Percentiles rank a stretch among this genome's conserved stretches.
phyloP scores from a whole-genome alignment of 2,113 vertebrate species.

The Rattus norvegicus region DNA sequence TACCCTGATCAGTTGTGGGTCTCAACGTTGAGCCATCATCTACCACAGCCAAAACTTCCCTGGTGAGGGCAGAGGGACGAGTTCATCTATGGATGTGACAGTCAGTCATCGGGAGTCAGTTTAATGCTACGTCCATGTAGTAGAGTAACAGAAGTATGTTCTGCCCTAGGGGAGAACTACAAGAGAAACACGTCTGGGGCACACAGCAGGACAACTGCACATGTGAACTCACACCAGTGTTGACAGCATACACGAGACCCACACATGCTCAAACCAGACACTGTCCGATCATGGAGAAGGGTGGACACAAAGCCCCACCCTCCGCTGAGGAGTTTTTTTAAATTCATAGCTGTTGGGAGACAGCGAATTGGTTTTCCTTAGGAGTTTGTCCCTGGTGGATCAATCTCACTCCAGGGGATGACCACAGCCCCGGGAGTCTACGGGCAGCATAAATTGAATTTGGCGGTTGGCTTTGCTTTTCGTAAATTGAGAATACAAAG shows the following conservation, averaged over 20 bases:
- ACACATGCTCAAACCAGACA: background rate
- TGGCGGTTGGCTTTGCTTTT: background rate
- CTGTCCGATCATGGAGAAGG: too few species aligned
- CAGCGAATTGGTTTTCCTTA: background rate
- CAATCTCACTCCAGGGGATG: too few species aligned
- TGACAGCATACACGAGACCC: background rate
- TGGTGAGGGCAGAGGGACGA: too few species aligned
- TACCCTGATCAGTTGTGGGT: background rate
- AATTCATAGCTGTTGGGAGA: background rate
- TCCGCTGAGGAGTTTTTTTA: background rate
- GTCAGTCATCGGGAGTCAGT: background rate
- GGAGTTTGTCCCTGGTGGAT: background rate
- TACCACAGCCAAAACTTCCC: background rate
- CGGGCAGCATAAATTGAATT: background rate
- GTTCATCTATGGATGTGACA: background rate
- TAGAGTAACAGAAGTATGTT: background rate
- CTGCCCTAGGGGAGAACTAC: background rate
- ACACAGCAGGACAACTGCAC: background rate
- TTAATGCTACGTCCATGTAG: background rate
- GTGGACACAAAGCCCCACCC: too few species aligned
- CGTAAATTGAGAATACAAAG: background rate
- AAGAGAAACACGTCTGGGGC: too few species aligned
- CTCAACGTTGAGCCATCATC: rapidly evolving
- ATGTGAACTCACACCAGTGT: too few species aligned
- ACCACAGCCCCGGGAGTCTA: background rate